phyloP scores from a whole-genome alignment of 2,888 invertebrate species.

The Aelia acuminata region DNA sequence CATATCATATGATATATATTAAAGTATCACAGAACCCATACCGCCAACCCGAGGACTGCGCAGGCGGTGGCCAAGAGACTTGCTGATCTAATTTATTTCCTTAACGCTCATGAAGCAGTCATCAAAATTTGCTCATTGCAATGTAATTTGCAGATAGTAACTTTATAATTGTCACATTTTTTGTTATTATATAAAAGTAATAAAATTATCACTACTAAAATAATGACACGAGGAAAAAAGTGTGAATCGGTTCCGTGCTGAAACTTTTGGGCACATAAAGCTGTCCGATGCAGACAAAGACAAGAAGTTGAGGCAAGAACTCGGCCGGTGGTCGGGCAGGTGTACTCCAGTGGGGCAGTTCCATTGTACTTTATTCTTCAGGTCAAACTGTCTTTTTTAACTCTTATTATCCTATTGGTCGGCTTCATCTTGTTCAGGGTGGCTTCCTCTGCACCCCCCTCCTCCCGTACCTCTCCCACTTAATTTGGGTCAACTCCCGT shows the following conservation, averaged over 20 bases:
- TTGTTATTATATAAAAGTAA: no score
- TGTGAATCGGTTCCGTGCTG: neutral
- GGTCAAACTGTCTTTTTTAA: conserved; percentile 22
- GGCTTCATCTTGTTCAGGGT: conserved; percentile 17
- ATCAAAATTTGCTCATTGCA: no score
- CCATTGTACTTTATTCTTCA: neutral
- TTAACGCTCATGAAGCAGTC: no score
- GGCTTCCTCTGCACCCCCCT: conserved; percentile 10
- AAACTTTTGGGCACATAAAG: neutral
- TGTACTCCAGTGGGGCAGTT: neutral
- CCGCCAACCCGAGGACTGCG: no score
- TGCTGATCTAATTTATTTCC: no score
- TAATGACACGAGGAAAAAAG: neutral
- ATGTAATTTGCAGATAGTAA: no score
- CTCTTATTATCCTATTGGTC: conserved; percentile 37
- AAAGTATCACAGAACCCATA: no score
- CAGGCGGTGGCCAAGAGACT: no score
- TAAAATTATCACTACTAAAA: no score
- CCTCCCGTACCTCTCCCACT: neutral
- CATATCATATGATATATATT: no score
- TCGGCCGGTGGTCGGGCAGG: conserved; percentile 25
- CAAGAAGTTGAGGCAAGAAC: neutral
- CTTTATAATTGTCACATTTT: no score
- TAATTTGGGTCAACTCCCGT: conserved; percentile 15
- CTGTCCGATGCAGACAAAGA: neutral